phyloP scores from a whole-genome alignment of 1,140 invertebrate species.

The Bombus pyrosoma region DNA sequence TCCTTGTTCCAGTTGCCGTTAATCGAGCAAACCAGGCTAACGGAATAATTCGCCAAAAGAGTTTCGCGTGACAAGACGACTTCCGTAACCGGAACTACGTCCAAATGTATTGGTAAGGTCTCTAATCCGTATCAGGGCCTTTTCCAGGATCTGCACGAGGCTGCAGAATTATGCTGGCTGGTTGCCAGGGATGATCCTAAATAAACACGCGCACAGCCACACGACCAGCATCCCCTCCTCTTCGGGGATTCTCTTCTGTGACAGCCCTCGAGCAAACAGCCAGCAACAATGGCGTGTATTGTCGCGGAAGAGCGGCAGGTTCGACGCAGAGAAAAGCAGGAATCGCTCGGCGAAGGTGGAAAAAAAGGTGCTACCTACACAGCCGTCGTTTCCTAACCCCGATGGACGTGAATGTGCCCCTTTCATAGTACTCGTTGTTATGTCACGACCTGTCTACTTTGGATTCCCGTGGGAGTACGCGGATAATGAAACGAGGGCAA shows the following conservation, averaged over 20 bases:
- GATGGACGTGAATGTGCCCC: constrained; percentile 28
- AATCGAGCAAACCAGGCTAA: not conserved
- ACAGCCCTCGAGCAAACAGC: constrained; percentile 70
- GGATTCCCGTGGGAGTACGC: constrained; percentile 42
- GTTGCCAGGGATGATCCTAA: constrained; percentile 74
- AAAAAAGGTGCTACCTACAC: constrained; percentile 67
- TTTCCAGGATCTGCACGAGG: constrained; percentile 60
- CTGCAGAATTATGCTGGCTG: constrained; percentile 62
- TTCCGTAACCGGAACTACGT: constrained; percentile 46
- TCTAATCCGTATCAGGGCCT: constrained; percentile 63
- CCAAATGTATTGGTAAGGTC: constrained; percentile 30
- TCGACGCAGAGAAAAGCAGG: constrained; percentile 60
- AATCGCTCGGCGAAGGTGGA: constrained; percentile 58
- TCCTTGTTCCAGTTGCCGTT: not conserved
- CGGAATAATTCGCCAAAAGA: not conserved
- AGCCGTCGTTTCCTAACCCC: constrained; percentile 17
- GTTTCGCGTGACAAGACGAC: not conserved
- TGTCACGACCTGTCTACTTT: constrained; percentile 62
- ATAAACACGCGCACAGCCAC: constrained; percentile 76
- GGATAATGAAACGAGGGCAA: constrained; percentile 54
- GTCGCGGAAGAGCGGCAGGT: constrained; percentile 63
- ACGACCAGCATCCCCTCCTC: constrained; percentile 74
- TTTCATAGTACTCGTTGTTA: constrained; percentile 56
- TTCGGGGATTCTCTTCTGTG: constrained; percentile 11
- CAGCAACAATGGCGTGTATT: constrained; percentile 62